phyloP scores from a whole-genome alignment of 2,888 invertebrate genomes.

The Platypus cylindrus region DNA sequence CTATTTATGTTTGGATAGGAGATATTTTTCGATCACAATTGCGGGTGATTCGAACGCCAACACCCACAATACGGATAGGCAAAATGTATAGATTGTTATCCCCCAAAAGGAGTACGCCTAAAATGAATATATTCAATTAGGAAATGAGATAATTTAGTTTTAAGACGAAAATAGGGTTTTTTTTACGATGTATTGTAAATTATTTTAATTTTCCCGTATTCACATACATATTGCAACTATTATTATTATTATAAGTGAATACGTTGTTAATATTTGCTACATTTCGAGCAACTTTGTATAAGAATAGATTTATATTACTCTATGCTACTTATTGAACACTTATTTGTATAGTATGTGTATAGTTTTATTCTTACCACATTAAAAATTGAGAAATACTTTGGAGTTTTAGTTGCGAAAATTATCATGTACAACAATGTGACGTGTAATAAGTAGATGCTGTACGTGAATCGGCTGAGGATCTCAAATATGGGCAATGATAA shows the following conservation, averaged over 20 bases:
- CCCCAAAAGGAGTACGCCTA: constrained; percentile 13
- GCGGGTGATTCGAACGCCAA: constrained; percentile 20
- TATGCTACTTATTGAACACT: neutral
- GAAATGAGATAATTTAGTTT: neutral
- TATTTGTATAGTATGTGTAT: neutral
- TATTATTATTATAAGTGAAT: no score
- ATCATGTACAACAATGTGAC: constrained; percentile 19
- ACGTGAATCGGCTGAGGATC: constrained; percentile 41
- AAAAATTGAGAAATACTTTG: constrained; percentile 10
- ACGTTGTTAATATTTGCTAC: no score
- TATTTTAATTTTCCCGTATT: no score
- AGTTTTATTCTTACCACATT: constrained; percentile 9
- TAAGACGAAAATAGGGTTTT: neutral
- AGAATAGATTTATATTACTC: no score
- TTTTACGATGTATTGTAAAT: no score
- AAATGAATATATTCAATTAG: constrained; percentile 9
- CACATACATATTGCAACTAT: no score
- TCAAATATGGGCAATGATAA: constrained; percentile 40
- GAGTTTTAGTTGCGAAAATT: constrained; percentile 8
- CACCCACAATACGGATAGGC: constrained; percentile 16
- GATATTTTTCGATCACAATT: constrained; percentile 17
- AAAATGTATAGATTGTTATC: constrained; percentile 9
- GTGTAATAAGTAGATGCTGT: constrained; percentile 43
- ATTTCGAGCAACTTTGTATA: no score
- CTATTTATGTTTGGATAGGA: neutral